Base-by-base conservation (phyloP, 1,140 invertebrate genomes). In the Temnothorax longispinosus region DNA sequence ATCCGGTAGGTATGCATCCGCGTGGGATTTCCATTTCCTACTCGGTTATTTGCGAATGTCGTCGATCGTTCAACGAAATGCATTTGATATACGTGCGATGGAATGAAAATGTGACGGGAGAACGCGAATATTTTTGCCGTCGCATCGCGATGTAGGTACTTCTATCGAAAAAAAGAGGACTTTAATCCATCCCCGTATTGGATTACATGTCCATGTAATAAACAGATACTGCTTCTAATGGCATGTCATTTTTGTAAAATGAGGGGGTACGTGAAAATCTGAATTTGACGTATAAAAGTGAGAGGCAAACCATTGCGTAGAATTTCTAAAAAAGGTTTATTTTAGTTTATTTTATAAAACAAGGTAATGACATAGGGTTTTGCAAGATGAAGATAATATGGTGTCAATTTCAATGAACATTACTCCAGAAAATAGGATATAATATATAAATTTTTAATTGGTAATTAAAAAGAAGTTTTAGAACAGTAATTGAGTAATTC, bases 41-140 rank as follows among this genome's bases (percentile, higher is more conserved):
- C 41, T 38, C 27, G 80, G 69, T 82, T 84, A 84, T 84, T 84
- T 74, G 80, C 54, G 18, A 84, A 60, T 84, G 54, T 84, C 69
- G 41, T 50, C 41, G 80, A 84, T 84, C 69, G 80, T 82, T 82
- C 67, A 47, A 58, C 67, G 69, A 54, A 41, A 84, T 60, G 69
- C 44, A 11, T 75, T 75, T 75, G 41, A 75, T 74, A 74, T 60
- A 82, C 18, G 44, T 21, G 27, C 27, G 52, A 47, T 11, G 52
- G 32, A 47, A 56, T 69, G 77, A 81, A 81, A 81, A 71, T 71
- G 38, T 21, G 13, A 35, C 13, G 50, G 47, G 47, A 13, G n/a
- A 54, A 6, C 18, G 27, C 38, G 67, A 84, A 60, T 62, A 74
- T 84, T 84, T 60, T 84, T 60, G 6, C 38, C 2, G 27, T 35